phyloP scores from a whole-genome alignment of 2,888 invertebrate genomes.

The Willowsia nigromaculata region DNA sequence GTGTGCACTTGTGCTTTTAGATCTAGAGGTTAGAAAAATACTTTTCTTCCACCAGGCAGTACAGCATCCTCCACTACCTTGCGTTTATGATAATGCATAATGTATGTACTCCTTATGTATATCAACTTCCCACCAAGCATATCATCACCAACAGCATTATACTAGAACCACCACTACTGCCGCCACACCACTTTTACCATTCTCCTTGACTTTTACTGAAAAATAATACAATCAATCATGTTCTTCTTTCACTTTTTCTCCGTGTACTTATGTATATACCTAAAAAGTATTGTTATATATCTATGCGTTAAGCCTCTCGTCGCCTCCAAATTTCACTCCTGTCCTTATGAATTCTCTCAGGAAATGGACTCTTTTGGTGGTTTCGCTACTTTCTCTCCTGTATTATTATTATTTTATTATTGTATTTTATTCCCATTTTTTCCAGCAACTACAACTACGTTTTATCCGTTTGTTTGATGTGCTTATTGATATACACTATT shows the following conservation, averaged over 20 bases:
- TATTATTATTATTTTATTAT: conserved; percentile 17
- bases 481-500: not conserved
- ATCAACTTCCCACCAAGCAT: not conserved
- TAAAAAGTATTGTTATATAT: not conserved
- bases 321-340: not conserved
- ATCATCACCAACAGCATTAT: not conserved
- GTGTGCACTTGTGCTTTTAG: not conserved
- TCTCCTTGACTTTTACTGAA: conserved; percentile 60
- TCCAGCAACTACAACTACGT: not conserved
- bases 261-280: not conserved
- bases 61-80: not conserved
- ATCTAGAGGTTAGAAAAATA: not conserved
- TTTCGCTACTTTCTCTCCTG: not conserved
- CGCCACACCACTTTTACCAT: not conserved
- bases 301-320: not conserved
- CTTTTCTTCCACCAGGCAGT: not conserved
- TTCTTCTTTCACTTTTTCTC: not conserved
- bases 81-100: conserved; percentile 1
- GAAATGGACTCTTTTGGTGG: conserved; percentile 20
- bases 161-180: not conserved
- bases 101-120: not conserved
- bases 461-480: not conserved
- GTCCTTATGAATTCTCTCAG: not conserved
- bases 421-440: not conserved
- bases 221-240: conserved; percentile 67